Evolutionary conservation across 64 coral and sea anemone species (phyloP).

Genomic region (Acropora tenuis): DNA sequence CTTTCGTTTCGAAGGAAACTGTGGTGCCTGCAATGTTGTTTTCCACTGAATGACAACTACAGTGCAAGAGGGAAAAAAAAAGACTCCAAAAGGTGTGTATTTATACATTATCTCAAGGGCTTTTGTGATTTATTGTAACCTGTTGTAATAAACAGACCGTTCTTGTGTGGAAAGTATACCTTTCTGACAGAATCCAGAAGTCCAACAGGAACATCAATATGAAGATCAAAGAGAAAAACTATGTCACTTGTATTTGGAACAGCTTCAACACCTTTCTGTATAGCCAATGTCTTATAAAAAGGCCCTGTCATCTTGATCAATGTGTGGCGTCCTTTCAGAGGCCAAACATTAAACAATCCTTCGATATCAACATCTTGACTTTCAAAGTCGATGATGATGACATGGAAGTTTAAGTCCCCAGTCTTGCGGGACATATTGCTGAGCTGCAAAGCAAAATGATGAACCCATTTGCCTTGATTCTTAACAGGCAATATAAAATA

Average conservation of each 20-base stretch:
- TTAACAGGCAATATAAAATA: constrained; percentile 58
- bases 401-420: constrained; percentile 22
- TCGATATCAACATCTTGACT: constrained; percentile 53
- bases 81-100: too few relatives aligned
- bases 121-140: too few relatives aligned
- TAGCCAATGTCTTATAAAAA: constrained; percentile 34
- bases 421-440: not conserved
- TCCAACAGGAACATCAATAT: constrained; percentile 42
- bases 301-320: constrained; percentile 34
- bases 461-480: constrained; percentile 51
- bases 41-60: too few relatives aligned
- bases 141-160: too few relatives aligned
- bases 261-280: constrained; percentile 39
- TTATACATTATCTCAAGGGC: too few relatives aligned
- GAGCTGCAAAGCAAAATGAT: constrained; percentile 48
- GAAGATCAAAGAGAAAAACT: constrained; percentile 52
- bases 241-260: constrained; percentile 36
- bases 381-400: constrained; percentile 33
- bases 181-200: constrained; percentile 33
- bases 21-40: too few relatives aligned
- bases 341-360: not conserved
- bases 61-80: too few relatives aligned
- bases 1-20: too few relatives aligned
- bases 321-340: not conserved
- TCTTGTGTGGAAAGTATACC: not conserved